These are phyloP conservation scores for Drosophila tani DNA, from an alignment of 1,140 invertebrate genomes.

Conservation along the genomic window DNA sequence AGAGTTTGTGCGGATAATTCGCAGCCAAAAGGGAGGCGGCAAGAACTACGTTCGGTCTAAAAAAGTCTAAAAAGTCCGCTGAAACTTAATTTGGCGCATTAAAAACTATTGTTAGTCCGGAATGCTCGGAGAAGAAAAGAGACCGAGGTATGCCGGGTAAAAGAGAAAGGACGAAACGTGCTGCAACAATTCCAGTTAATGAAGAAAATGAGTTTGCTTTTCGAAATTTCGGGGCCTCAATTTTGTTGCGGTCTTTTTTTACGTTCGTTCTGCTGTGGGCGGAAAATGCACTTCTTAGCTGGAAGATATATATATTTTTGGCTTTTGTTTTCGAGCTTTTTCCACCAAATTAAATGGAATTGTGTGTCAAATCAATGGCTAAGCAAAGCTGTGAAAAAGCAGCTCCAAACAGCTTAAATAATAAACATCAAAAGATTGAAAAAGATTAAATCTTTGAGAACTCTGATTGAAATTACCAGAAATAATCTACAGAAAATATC, in stretches of 20 bases:
- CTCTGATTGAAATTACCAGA: not conserved
- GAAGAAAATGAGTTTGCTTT: conserved; percentile 53
- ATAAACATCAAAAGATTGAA: not conserved
- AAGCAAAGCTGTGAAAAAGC: not conserved
- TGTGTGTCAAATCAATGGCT: conserved; percentile 41
- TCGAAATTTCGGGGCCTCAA: conserved; percentile 35
- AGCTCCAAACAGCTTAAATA: not conserved
- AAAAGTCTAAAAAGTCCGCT: conserved; percentile 21
- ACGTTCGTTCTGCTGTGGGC: conserved; percentile 23
- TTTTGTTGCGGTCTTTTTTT: conserved; percentile 18
- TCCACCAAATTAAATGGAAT: conserved; percentile 38
- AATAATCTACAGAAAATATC: not conserved
- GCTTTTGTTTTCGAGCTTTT: not conserved
- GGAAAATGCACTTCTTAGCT: conserved; percentile 28
- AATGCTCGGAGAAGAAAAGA: conserved; percentile 15
- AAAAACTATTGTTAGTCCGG: conserved; percentile 70
- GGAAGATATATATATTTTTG: conserved; percentile 10
- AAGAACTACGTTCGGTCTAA: conserved; percentile 3
- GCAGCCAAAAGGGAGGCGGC: conserved; percentile 9
- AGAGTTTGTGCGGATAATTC: conserved; percentile 65
- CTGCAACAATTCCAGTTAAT: conserved; percentile 60
- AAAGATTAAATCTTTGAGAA: not conserved
- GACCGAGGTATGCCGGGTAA: not conserved
- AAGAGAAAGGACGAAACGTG: conserved; percentile 55
- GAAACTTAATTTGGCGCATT: conserved; percentile 79